Evolutionary conservation across 1,140 invertebrate genomes (phyloP).

Genomic region (Maniola jurtina): DNA sequence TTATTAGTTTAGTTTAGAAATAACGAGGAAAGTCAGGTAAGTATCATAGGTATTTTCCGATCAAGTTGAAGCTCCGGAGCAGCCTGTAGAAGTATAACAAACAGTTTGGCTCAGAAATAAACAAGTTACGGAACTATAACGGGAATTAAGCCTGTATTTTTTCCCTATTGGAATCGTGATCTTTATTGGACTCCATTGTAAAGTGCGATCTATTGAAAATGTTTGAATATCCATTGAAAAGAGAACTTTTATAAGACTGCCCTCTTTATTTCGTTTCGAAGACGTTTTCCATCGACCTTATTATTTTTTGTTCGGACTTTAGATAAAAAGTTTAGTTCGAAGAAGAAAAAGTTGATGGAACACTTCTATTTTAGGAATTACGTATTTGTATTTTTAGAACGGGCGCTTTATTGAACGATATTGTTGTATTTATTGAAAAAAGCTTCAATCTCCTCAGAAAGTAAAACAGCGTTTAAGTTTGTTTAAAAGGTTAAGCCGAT

Average conservation of each 20-base stretch:
- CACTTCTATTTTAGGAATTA: too few species aligned
- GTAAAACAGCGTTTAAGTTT: too few species aligned
- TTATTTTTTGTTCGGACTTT: background rate
- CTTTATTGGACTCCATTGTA: constrained; percentile 1
- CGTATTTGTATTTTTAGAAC: too few species aligned
- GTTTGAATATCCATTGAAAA: constrained; percentile 16
- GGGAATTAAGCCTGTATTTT: background rate
- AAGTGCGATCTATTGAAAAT: background rate
- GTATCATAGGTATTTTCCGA: background rate
- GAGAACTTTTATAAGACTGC: constrained; percentile 9
- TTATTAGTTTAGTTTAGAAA: too few species aligned
- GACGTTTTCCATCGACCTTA: constrained; percentile 8
- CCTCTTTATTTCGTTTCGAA: background rate
- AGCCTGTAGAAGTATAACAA: background rate
- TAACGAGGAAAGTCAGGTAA: too few species aligned
- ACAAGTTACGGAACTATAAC: background rate
- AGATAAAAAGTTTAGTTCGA: background rate
- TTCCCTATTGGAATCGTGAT: background rate
- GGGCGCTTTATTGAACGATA: too few species aligned
- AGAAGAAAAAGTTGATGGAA: too few species aligned
- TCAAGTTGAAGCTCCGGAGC: background rate
- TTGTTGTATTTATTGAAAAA: too few species aligned
- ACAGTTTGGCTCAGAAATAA: background rate
- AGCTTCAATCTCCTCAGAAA: too few species aligned
- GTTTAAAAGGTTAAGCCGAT: too few species aligned